Conservation (phyloP, 2,888 invertebrate genomes). For the Leptinotarsa rubiginosa region DNA sequence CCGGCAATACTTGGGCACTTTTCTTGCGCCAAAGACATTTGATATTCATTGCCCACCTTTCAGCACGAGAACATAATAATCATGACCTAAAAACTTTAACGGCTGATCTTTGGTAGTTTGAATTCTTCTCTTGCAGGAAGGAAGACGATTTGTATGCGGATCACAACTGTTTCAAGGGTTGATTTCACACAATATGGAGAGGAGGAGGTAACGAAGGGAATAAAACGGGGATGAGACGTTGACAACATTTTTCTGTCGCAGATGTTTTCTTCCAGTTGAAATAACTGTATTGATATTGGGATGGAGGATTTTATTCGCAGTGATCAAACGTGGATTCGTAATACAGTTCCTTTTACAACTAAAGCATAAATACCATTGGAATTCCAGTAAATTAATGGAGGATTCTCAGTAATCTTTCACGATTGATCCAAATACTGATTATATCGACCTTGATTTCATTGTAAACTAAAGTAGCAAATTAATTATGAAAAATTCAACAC, state of each 20-base stretch:
- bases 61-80: conserved; percentile 12
- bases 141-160: conserved; percentile 13
- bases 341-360: too few species aligned
- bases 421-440: too few species aligned
- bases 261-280: neutral
- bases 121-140: conserved; percentile 17
- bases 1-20: conserved; percentile 2
- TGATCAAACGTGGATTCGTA: too few species aligned
- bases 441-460: too few species aligned
- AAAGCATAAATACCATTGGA: too few species aligned
- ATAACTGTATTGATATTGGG: neutral
- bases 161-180: conserved; percentile 15
- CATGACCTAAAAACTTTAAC: conserved; percentile 14
- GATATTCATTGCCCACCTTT: conserved; percentile 21
- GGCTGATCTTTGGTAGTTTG: conserved; percentile 19
- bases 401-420: too few species aligned
- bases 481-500: too few species aligned
- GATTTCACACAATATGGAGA: conserved; percentile 10
- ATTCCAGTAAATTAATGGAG: too few species aligned
- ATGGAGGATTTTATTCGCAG: too few species aligned
- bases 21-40: conserved; percentile 7
- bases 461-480: too few species aligned
- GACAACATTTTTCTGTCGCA: conserved; percentile 16
- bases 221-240: neutral
- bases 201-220: neutral